Base-by-base conservation (phyloP, 2,113 vertebrate genomes). In the Scytalopus superciliaris region DNA sequence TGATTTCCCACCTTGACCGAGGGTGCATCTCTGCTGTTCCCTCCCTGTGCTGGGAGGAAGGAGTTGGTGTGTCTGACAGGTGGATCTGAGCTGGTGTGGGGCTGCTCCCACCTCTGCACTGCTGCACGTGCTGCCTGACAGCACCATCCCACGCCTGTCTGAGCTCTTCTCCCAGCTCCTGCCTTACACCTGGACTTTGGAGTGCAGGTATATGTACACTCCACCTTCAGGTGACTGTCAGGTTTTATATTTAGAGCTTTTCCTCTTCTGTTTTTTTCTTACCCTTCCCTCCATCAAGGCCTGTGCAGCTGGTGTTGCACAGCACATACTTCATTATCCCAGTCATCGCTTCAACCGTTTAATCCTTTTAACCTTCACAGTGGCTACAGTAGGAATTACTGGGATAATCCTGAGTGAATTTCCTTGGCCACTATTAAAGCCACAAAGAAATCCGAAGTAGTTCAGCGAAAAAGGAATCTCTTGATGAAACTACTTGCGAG, bases 1-100 rank as follows among this genome's bases (percentile, higher is more conserved):
- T 94, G 84, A 12, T 85, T 64, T 33, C 69, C 40, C 42, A 76
- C 45, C 64, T 68, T 44, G 67, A 53, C 44, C 33, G 7, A 30
- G 24, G 14, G 12, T 3, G 24, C 3, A 2, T 60, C 75, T 6
- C 77, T 0, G 0, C 49, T 44, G 0, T 47, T 87, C 83, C 45
- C 55, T 42, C 31, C 37, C n/a, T 2, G 3, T 45, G 31, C 73
- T 1, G 1, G 45, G 33, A 44, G 52, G 69, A 63, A 22, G 19
- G 11, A 50, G 25, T 23, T 56, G 10, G 14, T 6, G 3, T 49
- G 33, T 60, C 45, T 24, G 50, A 49, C 59, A 11, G 49, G 60
- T 33, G 42, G 27, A 19, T 8, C 2, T 0, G 18, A 4, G 9
- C 37, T 25, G 3, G 19, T 7, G n/a, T 10, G 39, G 14, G 25